Percentiles rank a stretch among this genome's conserved stretches.
Conservation (phyloP, 2,797 vertebrate genomes). For the Sebastes baramenuke region DNA sequence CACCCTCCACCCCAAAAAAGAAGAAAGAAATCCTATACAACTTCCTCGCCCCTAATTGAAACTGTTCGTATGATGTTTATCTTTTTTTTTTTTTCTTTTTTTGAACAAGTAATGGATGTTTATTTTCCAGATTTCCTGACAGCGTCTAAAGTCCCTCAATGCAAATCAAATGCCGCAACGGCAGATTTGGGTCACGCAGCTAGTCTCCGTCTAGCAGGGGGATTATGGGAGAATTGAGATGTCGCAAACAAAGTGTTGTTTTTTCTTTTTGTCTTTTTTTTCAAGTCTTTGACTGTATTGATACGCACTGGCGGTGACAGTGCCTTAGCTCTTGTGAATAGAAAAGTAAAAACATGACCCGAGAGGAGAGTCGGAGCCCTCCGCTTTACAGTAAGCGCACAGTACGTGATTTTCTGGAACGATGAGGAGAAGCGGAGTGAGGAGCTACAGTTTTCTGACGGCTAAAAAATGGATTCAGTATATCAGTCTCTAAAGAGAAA, state of each 20-base stretch:
- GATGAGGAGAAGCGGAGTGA: conserved; percentile 36
- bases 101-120: neutral
- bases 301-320: conserved; percentile 52
- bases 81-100: conserved; percentile 17
- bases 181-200: conserved; percentile 42
- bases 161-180: neutral
- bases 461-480: conserved; percentile 32
- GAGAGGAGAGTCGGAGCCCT: conserved; percentile 63
- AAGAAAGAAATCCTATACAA: conserved; percentile 18
- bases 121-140: neutral
- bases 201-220: conserved; percentile 23
- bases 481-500: conserved; percentile 14
- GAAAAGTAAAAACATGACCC: conserved; percentile 69
- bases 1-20: neutral
- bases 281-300: conserved; percentile 50
- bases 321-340: conserved; percentile 70
- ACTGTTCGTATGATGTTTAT: conserved; percentile 17
- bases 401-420: conserved; percentile 56
- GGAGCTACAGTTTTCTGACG: conserved; percentile 53
- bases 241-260: conserved; percentile 30
- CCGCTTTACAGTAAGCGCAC: conserved; percentile 65
- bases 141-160: neutral
- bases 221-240: conserved; percentile 37
- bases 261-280: neutral
- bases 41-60: neutral